Conservation (phyloP, 2,888 invertebrate species). For the Chloroclysta siterata region DNA sequence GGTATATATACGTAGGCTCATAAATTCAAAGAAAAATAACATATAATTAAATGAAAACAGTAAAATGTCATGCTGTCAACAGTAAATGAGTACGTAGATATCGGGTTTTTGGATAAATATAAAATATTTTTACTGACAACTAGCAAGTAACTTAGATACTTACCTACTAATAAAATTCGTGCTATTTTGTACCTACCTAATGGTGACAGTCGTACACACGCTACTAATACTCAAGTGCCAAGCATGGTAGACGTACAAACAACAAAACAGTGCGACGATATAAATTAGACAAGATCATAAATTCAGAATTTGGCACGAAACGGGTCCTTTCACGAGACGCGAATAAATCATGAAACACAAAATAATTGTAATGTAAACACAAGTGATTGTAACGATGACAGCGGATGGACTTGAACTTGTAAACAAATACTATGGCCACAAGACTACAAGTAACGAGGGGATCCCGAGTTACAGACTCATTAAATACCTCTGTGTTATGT, state of each 20-base stretch:
- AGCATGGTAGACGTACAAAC: conserved; percentile 45
- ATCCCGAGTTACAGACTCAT: conserved; percentile 9
- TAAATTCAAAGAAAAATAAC: background rate
- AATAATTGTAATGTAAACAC: conserved; percentile 64
- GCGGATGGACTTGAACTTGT: conserved; percentile 33
- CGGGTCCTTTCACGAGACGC: conserved; percentile 46
- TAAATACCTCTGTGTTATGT: background rate
- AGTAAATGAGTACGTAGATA: background rate
- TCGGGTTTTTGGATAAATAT: background rate
- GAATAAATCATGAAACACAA: conserved; percentile 59
- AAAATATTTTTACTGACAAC: background rate
- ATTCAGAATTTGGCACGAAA: conserved; percentile 54
- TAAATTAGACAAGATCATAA: conserved; percentile 54
- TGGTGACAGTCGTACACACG: conserved; percentile 13
- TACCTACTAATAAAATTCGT: background rate
- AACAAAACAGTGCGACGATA: conserved; percentile 40
- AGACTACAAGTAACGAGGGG: conserved; percentile 3
- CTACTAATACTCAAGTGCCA: conserved; percentile 40
- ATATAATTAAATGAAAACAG: background rate
- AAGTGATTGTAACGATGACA: conserved; percentile 46
- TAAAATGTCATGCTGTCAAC: background rate
- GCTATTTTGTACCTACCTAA: background rate
- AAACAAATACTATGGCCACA: conserved; percentile 29
- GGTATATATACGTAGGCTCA: background rate
- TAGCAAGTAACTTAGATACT: background rate